Evolutionary conservation across 2,797 vertebrate species (phyloP).

Genomic region (Oryzias sinensis): DNA sequence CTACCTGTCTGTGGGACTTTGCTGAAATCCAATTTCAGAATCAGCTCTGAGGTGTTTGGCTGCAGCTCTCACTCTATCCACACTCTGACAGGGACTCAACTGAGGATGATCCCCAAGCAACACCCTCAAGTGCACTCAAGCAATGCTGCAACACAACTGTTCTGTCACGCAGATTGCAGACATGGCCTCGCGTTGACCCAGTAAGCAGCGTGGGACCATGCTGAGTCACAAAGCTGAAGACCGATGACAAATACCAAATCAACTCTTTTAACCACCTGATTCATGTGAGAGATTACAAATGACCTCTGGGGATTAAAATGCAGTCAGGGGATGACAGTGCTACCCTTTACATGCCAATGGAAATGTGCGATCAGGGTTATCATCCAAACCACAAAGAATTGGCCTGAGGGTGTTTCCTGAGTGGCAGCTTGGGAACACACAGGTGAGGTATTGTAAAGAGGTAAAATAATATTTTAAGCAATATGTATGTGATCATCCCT

Average conservation of each 20-base stretch:
- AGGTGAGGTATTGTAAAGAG: slow-evolving; percentile 31
- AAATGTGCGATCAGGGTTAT: slow-evolving; percentile 31
- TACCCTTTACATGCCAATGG: slow-evolving; percentile 19
- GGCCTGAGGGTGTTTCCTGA: slow-evolving; percentile 43
- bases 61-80: slow-evolving; percentile 28
- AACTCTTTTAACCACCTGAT: slow-evolving; percentile 33
- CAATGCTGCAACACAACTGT: slow-evolving; percentile 57
- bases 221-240: slow-evolving; percentile 58
- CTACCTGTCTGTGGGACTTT: slow-evolving; percentile 43
- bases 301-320: background rate
- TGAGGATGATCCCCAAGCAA: slow-evolving; percentile 35
- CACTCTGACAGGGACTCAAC: slow-evolving; percentile 26
- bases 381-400: slow-evolving; percentile 47
- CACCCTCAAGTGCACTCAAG: slow-evolving; percentile 53
- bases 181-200: slow-evolving; percentile 49
- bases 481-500: slow-evolving; percentile 21
- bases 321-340: slow-evolving; percentile 2
- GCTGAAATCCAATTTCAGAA: slow-evolving; percentile 28
- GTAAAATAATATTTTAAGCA: slow-evolving; percentile 29
- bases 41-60: slow-evolving; percentile 47
- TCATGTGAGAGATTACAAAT: slow-evolving; percentile 11
- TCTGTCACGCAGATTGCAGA: slow-evolving; percentile 63
- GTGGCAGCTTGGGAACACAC: slow-evolving; percentile 39
- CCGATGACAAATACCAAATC: slow-evolving; percentile 41
- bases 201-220: slow-evolving; percentile 56